Conservation (phyloP, 2,888 invertebrate genomes). For the Teinopalpus imperialis region DNA sequence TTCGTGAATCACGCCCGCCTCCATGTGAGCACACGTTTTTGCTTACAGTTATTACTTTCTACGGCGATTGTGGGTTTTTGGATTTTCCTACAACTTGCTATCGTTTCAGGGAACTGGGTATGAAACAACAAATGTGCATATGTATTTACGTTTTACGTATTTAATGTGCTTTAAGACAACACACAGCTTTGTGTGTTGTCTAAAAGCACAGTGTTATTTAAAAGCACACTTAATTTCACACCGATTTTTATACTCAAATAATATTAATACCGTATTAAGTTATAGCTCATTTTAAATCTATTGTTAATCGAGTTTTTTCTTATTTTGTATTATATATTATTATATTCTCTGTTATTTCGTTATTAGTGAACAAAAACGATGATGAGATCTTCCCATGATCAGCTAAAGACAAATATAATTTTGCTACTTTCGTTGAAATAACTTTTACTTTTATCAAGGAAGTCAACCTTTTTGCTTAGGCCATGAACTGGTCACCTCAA, state of each 20-base stretch:
- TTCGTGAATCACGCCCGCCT: conserved; percentile 67
- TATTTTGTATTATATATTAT: too few species aligned
- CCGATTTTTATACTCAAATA: neutral
- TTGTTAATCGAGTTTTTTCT: too few species aligned
- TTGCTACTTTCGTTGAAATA: too few species aligned
- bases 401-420: neutral
- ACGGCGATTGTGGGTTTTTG: conserved; percentile 39
- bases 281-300: too few species aligned
- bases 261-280: neutral
- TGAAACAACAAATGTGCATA: conserved; percentile 12
- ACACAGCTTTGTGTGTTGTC: neutral
- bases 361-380: neutral
- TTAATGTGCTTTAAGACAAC: neutral
- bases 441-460: too few species aligned
- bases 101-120: conserved; percentile 19
- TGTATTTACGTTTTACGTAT: neutral
- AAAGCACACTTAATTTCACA: too few species aligned
- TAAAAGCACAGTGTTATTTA: conserved; percentile 2
- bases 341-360: too few species aligned
- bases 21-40: conserved; percentile 44
- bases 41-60: conserved; percentile 76
- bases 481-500: too few species aligned
- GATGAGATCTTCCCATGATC: too few species aligned
- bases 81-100: conserved; percentile 25
- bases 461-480: too few species aligned